A percentile compares a stretch with the other conserved stretches of the same genome.
These are phyloP conservation scores for Rutpela maculata DNA, from an alignment of 2,888 invertebrate species.

Conservation along the genomic window DNA sequence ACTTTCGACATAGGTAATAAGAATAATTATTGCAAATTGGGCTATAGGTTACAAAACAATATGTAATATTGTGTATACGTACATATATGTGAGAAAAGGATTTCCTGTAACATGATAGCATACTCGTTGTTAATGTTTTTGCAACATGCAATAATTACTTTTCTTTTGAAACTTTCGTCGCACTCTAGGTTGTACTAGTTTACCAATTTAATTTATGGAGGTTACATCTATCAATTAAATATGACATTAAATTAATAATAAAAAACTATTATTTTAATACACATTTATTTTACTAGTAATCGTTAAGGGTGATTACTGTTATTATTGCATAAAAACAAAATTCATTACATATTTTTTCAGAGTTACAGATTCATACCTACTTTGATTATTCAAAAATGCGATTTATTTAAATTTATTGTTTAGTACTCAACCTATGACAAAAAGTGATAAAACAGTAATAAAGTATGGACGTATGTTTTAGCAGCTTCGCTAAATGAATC, in stretches of 20 bases:
- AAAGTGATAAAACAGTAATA: too few relatives aligned
- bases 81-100: slow-evolving; percentile 42
- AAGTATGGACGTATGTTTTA: too few relatives aligned
- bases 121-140: not conserved
- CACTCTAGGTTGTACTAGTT: not conserved
- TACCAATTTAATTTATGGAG: not conserved
- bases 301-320: too few relatives aligned
- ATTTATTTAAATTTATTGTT: too few relatives aligned
- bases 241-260: not conserved
- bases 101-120: slow-evolving; percentile 46
- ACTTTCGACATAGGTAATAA: slow-evolving; percentile 33
- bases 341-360: too few relatives aligned
- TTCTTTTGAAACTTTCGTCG: slow-evolving; percentile 16
- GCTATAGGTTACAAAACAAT: slow-evolving; percentile 35
- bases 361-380: too few relatives aligned
- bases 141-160: slow-evolving; percentile 28
- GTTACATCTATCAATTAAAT: not conserved
- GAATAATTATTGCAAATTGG: slow-evolving; percentile 11
- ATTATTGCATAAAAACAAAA: too few relatives aligned
- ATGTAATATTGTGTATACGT: slow-evolving; percentile 26
- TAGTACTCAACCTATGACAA: too few relatives aligned
- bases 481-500: too few relatives aligned
- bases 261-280: too few relatives aligned
- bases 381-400: too few relatives aligned
- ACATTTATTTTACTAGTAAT: too few relatives aligned